Conservation (phyloP, 2,797 vertebrate genomes). For the Muraenolepis orangiensis region DNA sequence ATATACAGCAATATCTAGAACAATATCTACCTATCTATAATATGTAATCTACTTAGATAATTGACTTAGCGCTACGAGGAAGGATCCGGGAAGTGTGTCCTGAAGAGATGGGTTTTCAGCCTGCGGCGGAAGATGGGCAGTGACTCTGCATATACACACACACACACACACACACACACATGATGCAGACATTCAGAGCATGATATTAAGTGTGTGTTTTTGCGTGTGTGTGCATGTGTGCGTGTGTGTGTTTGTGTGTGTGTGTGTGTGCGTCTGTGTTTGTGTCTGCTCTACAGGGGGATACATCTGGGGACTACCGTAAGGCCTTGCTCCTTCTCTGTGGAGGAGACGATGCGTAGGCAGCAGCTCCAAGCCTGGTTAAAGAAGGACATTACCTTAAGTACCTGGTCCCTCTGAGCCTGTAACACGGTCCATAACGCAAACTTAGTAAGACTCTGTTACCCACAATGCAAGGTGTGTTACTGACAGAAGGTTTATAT, state of each 20-base stretch:
- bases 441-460: constrained; percentile 11
- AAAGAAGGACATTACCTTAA: constrained; percentile 30
- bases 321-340: constrained; percentile 87
- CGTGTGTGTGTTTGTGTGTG: too few species aligned
- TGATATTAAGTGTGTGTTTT: constrained; percentile 17
- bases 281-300: constrained; percentile 70
- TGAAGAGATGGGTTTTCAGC: too few species aligned
- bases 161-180: neutral
- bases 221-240: constrained; percentile 11
- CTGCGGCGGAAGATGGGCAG: too few species aligned
- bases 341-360: constrained; percentile 82
- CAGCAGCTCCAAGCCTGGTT: constrained; percentile 6
- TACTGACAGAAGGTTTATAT: neutral
- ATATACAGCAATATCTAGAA: too few species aligned
- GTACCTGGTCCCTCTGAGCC: constrained; percentile 30
- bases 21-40: too few species aligned
- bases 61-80: too few species aligned
- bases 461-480: neutral
- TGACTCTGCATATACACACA: neutral
- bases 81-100: too few species aligned
- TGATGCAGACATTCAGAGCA: neutral
- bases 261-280: neutral
- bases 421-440: constrained; percentile 15
- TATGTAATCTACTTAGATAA: too few species aligned
- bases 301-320: constrained; percentile 85